Percentiles rank a stretch among this genome's conserved stretches.
Conservation (phyloP, 2,113 vertebrate species). For the Grallaria varia region DNA sequence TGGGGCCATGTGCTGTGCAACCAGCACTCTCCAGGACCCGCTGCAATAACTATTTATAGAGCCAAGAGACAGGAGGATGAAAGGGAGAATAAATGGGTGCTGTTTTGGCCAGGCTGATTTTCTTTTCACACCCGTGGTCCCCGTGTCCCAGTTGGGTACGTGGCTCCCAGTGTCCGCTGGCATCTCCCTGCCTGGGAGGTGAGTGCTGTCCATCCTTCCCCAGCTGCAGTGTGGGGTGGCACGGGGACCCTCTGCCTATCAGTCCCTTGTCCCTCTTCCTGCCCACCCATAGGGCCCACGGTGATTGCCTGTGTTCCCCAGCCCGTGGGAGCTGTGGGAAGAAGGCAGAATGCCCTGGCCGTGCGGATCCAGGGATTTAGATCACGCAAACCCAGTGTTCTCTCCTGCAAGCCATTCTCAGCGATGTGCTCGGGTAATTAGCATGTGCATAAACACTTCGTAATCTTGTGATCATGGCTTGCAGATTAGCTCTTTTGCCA, state of each 20-base stretch:
- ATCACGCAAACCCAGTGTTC: background rate
- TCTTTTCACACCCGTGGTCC: background rate
- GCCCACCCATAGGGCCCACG: accelerated
- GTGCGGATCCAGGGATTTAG: background rate
- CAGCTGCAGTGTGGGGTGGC: background rate
- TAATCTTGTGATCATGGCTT: slow-evolving; percentile 72
- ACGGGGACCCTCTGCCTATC: background rate
- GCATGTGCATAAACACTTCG: slow-evolving; percentile 66
- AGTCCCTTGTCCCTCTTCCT: background rate
- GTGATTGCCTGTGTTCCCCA: background rate
- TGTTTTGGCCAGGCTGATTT: background rate
- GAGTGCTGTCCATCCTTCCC: accelerated
- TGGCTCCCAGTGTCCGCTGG: background rate
- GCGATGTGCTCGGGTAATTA: slow-evolving; percentile 54
- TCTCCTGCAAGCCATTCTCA: slow-evolving; percentile 50
- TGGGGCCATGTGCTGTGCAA: background rate
- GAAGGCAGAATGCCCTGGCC: background rate
- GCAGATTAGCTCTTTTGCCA: slow-evolving; percentile 69
- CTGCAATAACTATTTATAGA: background rate
- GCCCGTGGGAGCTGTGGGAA: background rate
- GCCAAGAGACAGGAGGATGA: background rate
- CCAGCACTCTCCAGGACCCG: background rate
- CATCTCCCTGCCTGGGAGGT: background rate
- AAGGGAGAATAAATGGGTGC: background rate
- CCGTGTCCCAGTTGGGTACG: accelerated